Evolutionary conservation across 1,140 invertebrate genomes (phyloP), one percentile per base, ranked within the genome.

Genomic region (Papilio polyxenes): DNA sequence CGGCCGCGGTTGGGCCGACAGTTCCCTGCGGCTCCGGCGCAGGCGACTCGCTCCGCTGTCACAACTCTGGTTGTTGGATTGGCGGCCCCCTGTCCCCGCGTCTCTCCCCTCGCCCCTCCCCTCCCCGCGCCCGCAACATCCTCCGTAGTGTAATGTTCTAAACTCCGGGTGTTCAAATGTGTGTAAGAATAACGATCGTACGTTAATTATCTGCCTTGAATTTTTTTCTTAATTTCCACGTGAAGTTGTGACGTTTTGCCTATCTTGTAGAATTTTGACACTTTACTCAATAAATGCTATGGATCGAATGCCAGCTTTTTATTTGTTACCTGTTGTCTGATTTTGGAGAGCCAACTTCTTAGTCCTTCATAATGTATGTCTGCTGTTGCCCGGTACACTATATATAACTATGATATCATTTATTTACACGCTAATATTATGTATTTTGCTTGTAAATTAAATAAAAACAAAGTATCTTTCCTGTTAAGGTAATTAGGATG

Each of bases 181-280:
- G 89, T 91, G 88, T 90, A 91, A 91, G 84, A 84, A 86, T 90
- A 86, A 83, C 85, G 81, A 87, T 81, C 83, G 90, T 84, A 85
- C 82, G 85, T 92, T 89, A 89, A 92, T 92, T 87, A 86, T 89
- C 87, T 92, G 91, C 91, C 92, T 92, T 93, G 88, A 90, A 90
- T 82, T 85, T 89, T 92, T 91, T 91, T 89, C 89, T 89, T 91
- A 90, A 91, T 92, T 92, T 92, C 91, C 91, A 92, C 88, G 87
- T 90, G 84, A 91, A 92, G 91, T 92, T 93, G 92, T 93, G 93
- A 93, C 91, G 92, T 93, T 31, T 94, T 93, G 91, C 91, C 92
- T 93, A 92, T 89, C 90, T 93, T 94, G 92, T 94, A 94, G 93
- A 90, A 92, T 94, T 93, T 93, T 93, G 92, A 94, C 89, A 92